Conservation (phyloP, 2,888 invertebrate species). For the Willowsia nigromaculata region DNA sequence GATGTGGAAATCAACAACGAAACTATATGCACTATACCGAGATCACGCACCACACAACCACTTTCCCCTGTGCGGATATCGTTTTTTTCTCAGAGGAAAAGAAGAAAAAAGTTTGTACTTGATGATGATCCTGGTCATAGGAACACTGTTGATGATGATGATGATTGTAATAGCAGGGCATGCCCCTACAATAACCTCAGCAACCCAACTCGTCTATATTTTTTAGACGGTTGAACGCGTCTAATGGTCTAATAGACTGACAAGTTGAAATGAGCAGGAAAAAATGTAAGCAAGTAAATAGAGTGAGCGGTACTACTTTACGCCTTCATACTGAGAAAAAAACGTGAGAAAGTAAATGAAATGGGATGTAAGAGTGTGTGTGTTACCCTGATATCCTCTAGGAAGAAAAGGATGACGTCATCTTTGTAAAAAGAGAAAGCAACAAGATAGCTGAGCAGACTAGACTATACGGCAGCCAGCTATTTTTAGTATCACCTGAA, state of each 20-base stretch:
- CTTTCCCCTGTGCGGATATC: too few relatives aligned
- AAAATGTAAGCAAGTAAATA: constrained; percentile 8
- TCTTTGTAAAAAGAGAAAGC: neutral
- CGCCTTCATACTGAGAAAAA: neutral
- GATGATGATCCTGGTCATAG: neutral
- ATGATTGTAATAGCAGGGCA: neutral
- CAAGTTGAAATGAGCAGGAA: constrained; percentile 18
- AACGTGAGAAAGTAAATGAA: neutral
- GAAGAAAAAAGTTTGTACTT: neutral
- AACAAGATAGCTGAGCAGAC: neutral
- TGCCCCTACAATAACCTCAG: neutral
- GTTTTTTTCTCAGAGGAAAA: neutral
- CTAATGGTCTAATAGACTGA: constrained; percentile 24
- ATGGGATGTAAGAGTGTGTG: neutral
- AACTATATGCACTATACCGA: neutral
- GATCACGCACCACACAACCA: too few relatives aligned
- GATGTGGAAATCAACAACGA: constrained; percentile 26
- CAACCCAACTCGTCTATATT: neutral
- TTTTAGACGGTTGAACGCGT: neutral
- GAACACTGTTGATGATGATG: neutral
- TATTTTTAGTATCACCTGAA: neutral
- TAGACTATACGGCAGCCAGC: too few relatives aligned
- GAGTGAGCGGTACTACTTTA: neutral
- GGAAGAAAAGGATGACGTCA: neutral
- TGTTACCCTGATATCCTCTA: neutral